Percentiles rank a stretch among this genome's conserved stretches.
Conservation (phyloP, 2,888 invertebrate genomes). For the Linnaemya vulpina region DNA sequence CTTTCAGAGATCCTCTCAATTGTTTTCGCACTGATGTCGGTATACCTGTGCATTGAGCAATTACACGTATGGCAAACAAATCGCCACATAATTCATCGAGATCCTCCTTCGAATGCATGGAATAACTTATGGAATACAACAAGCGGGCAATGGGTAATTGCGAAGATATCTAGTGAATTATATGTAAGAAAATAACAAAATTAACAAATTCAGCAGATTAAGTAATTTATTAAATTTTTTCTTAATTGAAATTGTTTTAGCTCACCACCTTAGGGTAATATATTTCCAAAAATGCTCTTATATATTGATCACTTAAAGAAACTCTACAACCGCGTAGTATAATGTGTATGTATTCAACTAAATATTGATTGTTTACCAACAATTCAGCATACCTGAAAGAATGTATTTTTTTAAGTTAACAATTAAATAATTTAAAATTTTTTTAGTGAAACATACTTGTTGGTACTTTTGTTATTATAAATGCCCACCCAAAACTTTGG, state of each 20-base stretch:
- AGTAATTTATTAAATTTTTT: not conserved
- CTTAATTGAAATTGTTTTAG: conserved; percentile 10
- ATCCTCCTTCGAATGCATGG: conserved; percentile 82
- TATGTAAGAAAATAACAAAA: conserved; percentile 27
- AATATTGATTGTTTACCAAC: conserved; percentile 91
- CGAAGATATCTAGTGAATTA: conserved; percentile 77
- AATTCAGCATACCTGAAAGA: conserved; percentile 89
- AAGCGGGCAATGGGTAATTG: conserved; percentile 82
- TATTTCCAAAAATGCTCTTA: conserved; percentile 93
- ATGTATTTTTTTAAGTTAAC: not conserved
- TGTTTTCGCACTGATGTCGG: conserved; percentile 82
- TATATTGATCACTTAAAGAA: conserved; percentile 91
- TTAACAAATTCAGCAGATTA: conserved; percentile 4
- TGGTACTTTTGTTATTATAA: conserved; percentile 84
- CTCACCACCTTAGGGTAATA: conserved; percentile 92
- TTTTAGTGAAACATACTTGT: conserved; percentile 79
- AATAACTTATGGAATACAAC: conserved; percentile 82
- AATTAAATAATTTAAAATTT: not conserved
- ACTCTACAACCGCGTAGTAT: conserved; percentile 93
- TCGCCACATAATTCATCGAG: conserved; percentile 83
- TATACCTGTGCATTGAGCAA: conserved; percentile 82
- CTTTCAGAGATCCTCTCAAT: conserved; percentile 80
- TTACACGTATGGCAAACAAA: conserved; percentile 82
- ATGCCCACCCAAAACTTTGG: conserved; percentile 97
- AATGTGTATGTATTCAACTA: conserved; percentile 95